Evolutionary conservation across 2,888 invertebrate species (phyloP).

Genomic region (Lasioglossum zephyrum): DNA sequence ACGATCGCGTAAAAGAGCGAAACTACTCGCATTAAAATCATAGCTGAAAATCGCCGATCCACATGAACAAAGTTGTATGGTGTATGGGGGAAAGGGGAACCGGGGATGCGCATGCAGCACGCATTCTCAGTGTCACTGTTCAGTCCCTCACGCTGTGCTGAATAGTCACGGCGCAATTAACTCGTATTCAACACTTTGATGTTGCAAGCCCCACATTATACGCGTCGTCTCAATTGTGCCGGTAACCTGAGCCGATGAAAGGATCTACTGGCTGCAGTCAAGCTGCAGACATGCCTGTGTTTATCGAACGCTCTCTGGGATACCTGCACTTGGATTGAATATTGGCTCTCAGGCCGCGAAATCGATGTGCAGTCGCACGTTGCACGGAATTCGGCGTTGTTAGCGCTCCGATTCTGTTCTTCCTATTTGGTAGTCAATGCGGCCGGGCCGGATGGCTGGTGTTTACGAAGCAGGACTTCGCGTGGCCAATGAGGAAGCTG

Average conservation of each 20-base stretch:
- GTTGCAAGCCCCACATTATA: slow-evolving; percentile 57
- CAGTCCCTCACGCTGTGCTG: slow-evolving; percentile 52
- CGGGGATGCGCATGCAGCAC: not conserved
- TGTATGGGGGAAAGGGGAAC: not conserved
- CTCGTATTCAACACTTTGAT: slow-evolving; percentile 64
- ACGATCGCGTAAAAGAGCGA: not conserved
- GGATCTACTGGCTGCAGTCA: slow-evolving; percentile 51
- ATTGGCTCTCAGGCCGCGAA: slow-evolving; percentile 53
- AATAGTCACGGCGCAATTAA: slow-evolving; percentile 70
- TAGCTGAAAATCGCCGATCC: not conserved
- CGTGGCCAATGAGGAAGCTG: not conserved
- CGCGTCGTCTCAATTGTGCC: slow-evolving; percentile 52
- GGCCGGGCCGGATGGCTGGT: not conserved
- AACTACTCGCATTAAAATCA: slow-evolving; percentile 17
- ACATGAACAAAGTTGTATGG: slow-evolving; percentile 7
- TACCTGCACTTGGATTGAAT: slow-evolving; percentile 52
- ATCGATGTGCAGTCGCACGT: slow-evolving; percentile 60
- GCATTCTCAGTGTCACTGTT: slow-evolving; percentile 24
- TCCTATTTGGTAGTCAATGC: slow-evolving; percentile 47
- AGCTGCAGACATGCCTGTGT: slow-evolving; percentile 53
- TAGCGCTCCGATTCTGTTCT: slow-evolving; percentile 45
- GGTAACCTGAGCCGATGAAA: slow-evolving; percentile 57
- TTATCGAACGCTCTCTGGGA: slow-evolving; percentile 58
- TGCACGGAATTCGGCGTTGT: slow-evolving; percentile 46
- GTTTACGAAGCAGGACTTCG: slow-evolving; percentile 22